Evolutionary conservation across 2,113 vertebrate genomes (phyloP).

Genomic region (Tragelaphus strepsiceros): DNA sequence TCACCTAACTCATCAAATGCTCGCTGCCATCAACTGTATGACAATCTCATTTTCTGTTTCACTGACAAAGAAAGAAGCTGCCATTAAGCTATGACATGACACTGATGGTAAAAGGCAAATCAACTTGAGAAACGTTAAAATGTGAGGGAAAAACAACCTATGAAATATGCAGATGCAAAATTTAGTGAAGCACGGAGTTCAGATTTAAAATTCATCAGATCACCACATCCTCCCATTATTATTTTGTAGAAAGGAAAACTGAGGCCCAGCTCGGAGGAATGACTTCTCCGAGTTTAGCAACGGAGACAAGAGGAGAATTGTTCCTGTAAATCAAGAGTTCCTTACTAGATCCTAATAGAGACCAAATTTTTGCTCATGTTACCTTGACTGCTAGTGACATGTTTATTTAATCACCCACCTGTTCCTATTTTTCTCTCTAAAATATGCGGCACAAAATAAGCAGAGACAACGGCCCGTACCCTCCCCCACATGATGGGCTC

Average conservation of each 20-base stretch:
- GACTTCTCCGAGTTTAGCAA: neutral
- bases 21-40: neutral
- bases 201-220: neutral
- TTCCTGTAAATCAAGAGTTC: neutral
- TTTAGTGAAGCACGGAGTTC: neutral
- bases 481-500: conserved; percentile 52
- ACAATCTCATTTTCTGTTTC: conserved; percentile 20
- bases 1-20: neutral
- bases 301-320: neutral
- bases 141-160: neutral
- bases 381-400: conserved; percentile 63
- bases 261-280: neutral
- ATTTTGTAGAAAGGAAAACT: neutral
- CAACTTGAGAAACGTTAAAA: conserved; percentile 33
- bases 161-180: neutral
- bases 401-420: conserved; percentile 76
- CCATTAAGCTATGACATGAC: conserved; percentile 30
- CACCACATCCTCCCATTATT: neutral
- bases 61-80: conserved; percentile 21
- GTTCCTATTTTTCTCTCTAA: conserved; percentile 66
- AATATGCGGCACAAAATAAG: neutral
- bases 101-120: conserved; percentile 38
- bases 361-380: neutral
- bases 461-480: neutral
- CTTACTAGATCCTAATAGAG: neutral